A percentile compares a stretch with the other conserved stretches of the same genome.
Evolutionary conservation across 2,888 invertebrate genomes (phyloP).

Genomic region (Pachymerium ferrugineum): DNA sequence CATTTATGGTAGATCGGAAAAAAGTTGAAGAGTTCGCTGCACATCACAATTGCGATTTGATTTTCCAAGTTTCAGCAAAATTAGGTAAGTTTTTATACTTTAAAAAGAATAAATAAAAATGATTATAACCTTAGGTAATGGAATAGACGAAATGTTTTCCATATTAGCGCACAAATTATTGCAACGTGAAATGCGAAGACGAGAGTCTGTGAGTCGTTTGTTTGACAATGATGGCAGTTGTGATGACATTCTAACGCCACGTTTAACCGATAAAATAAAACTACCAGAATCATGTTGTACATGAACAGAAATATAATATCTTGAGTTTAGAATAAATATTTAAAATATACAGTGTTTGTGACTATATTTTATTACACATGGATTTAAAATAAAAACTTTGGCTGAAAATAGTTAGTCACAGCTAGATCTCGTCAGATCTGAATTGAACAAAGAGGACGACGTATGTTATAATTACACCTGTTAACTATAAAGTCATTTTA

Average conservation of each 20-base stretch:
- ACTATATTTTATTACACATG: too few species aligned
- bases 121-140: conserved; percentile 35
- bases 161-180: conserved; percentile 36
- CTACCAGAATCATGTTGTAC: background rate
- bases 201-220: background rate
- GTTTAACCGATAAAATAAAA: background rate
- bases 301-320: background rate
- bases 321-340: background rate
- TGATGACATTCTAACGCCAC: background rate
- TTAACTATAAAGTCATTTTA: background rate
- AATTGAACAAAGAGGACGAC: background rate
- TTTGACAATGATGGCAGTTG: conserved; percentile 16
- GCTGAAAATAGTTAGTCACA: too few species aligned
- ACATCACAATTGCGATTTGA: conserved; percentile 38
- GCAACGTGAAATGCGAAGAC: conserved; percentile 32
- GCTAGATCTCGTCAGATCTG: too few species aligned
- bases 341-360: background rate
- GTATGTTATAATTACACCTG: background rate
- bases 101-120: background rate
- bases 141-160: conserved; percentile 37
- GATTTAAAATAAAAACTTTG: too few species aligned
- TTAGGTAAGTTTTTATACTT: conserved; percentile 33
- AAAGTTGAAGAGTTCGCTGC: conserved; percentile 38
- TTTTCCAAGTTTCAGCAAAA: conserved; percentile 38
- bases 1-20: conserved; percentile 34